phyloP scores from a whole-genome alignment of 1,140 invertebrate species.

The Meloidogyne exigua region DNA sequence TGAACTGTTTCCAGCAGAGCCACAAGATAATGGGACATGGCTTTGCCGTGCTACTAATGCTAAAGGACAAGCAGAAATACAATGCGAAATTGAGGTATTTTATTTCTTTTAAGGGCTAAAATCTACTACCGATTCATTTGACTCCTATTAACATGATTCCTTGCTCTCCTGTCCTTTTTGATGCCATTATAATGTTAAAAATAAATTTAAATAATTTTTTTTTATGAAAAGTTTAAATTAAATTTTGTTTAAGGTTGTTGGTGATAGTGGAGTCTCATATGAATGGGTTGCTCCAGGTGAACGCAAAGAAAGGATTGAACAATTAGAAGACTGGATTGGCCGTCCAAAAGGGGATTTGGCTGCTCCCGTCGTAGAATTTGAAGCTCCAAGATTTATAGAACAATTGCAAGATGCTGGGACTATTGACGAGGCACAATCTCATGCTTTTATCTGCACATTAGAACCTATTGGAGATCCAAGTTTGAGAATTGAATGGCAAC shows the following conservation, averaged over 20 bases:
- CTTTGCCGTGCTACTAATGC: conserved; percentile 81
- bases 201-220: too few relatives aligned
- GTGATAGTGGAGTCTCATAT: conserved; percentile 83
- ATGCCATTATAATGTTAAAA: too few relatives aligned
- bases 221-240: conserved; percentile 65
- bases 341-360: conserved; percentile 54
- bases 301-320: conserved; percentile 73
- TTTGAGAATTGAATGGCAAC: conserved; percentile 91
- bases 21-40: conserved; percentile 85
- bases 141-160: too few relatives aligned
- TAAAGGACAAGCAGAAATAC: conserved; percentile 85
- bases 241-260: conserved; percentile 62
- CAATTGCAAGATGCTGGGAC: conserved; percentile 55
- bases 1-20: conserved; percentile 87
- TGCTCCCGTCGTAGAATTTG: conserved; percentile 51
- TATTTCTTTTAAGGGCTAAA: conserved; percentile 66
- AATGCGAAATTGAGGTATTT: conserved; percentile 79
- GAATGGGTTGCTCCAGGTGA: conserved; percentile 88
- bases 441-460: conserved; percentile 86
- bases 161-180: too few relatives aligned
- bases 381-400: conserved; percentile 54
- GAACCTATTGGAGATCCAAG: conserved; percentile 91
- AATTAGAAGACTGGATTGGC: conserved; percentile 59
- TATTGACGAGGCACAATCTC: conserved; percentile 78
- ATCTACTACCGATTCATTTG: too few relatives aligned